Conservation (phyloP, 1,140 invertebrate genomes). For the Drosophila sechellia region DNA sequence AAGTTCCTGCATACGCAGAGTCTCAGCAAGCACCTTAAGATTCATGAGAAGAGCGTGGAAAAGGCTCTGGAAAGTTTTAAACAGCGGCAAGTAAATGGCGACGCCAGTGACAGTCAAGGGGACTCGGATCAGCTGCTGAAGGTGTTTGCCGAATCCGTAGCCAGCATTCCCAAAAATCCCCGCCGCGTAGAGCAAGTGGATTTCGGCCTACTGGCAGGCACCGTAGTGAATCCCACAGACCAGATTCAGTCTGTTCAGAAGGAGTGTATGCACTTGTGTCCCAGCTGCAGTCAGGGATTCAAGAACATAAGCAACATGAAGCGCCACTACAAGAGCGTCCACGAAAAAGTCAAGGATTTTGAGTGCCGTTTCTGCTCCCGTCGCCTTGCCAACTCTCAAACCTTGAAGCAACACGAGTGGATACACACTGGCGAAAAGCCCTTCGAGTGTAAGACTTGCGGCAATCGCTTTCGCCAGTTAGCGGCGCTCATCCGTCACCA, state of each 20-base stretch:
- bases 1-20: constrained; percentile 74
- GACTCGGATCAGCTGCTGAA: constrained; percentile 68
- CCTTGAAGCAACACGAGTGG: constrained; percentile 82
- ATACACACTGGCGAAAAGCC: constrained; percentile 85
- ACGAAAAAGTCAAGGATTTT: constrained; percentile 81
- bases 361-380: constrained; percentile 77
- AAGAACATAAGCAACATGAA: constrained; percentile 80
- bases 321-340: constrained; percentile 79
- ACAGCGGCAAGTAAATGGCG: constrained; percentile 59
- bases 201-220: constrained; percentile 70
- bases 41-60: constrained; percentile 78
- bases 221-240: constrained; percentile 71
- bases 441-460: constrained; percentile 67
- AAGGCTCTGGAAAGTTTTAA: constrained; percentile 73
- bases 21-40: constrained; percentile 75
- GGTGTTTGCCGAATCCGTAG: constrained; percentile 77
- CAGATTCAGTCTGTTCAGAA: constrained; percentile 66
- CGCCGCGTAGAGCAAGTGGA: constrained; percentile 76
- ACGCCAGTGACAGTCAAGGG: constrained; percentile 7
- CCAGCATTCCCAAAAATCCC: constrained; percentile 71
- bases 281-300: constrained; percentile 72
- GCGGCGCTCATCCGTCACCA: constrained; percentile 80
- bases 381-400: constrained; percentile 80
- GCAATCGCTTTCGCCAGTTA: constrained; percentile 75
- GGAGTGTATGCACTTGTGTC: constrained; percentile 75